A percentile compares a stretch with the other conserved stretches of the same genome.
These are phyloP conservation scores for Octodonta nipae DNA, from an alignment of 2,888 invertebrate genomes.

Conservation along the genomic window DNA sequence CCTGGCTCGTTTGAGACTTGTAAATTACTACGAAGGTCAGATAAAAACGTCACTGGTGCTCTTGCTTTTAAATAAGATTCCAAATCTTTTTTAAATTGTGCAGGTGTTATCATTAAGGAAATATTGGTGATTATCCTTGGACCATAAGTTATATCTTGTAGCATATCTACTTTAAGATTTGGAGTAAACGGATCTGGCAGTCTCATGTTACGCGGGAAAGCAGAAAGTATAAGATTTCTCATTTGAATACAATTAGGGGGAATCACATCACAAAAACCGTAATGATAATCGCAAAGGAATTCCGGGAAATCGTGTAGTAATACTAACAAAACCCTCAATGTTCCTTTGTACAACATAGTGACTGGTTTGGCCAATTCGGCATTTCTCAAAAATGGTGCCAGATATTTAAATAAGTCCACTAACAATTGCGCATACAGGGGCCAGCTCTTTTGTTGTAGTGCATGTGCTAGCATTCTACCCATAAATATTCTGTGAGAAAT, in stretches of 20 bases:
- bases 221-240: constrained; percentile 93
- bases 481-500: constrained; percentile 94
- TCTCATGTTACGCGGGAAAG: constrained; percentile 95
- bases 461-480: constrained; percentile 79
- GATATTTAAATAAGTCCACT: constrained; percentile 84
- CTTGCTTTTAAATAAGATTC: constrained; percentile 92
- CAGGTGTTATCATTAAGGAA: constrained; percentile 70
- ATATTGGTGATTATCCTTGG: constrained; percentile 85
- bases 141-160: constrained; percentile 75
- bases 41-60: constrained; percentile 88
- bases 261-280: constrained; percentile 97
- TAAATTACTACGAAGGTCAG: constrained; percentile 79
- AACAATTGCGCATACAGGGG: constrained; percentile 92
- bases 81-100: constrained; percentile 85
- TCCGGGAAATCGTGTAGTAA: constrained; percentile 98
- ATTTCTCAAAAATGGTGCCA: constrained; percentile 92
- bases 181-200: constrained; percentile 98
- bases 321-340: constrained; percentile 76
- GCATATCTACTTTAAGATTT: constrained; percentile 83
- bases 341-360: constrained; percentile 88
- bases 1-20: constrained; percentile 82
- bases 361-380: constrained; percentile 92
- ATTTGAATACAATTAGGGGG: constrained; percentile 98
- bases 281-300: constrained; percentile 97
- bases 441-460: constrained; percentile 92